Percentiles rank a stretch among this genome's conserved stretches.
These are phyloP conservation scores for Ibycter americanus DNA, from an alignment of 2,797 vertebrate genomes.

Conservation along the genomic window DNA sequence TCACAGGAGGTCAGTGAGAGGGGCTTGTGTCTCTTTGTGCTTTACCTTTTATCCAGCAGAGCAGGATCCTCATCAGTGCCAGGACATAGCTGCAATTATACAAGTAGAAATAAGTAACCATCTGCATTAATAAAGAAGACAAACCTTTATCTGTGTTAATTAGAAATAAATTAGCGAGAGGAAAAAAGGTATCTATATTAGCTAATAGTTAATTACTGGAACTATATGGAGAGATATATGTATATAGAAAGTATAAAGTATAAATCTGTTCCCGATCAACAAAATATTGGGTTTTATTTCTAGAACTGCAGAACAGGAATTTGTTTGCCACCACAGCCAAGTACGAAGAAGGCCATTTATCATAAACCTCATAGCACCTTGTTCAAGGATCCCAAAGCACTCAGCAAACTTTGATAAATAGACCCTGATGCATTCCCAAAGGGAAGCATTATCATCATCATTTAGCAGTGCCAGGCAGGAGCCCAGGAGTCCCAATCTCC, in stretches of 20 bases:
- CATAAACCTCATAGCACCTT: neutral
- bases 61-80: neutral
- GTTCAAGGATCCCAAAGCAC: neutral
- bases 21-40: neutral
- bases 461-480: neutral
- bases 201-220: neutral
- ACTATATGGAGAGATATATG: neutral
- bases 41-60: neutral
- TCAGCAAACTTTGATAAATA: constrained; percentile 1
- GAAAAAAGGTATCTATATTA: neutral
- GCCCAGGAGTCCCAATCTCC: neutral
- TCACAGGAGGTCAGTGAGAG: neutral
- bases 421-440: neutral
- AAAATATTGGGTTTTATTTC: neutral
- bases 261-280: neutral
- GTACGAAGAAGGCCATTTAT: neutral
- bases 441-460: neutral
- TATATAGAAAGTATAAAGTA: neutral
- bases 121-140: neutral
- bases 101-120: neutral
- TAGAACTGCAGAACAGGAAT: neutral
- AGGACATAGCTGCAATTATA: neutral
- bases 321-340: neutral
- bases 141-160: neutral
- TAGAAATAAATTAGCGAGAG: neutral